Evolutionary conservation across 2,797 vertebrate genomes (phyloP).

Genomic region (Okamejei kenojei): DNA sequence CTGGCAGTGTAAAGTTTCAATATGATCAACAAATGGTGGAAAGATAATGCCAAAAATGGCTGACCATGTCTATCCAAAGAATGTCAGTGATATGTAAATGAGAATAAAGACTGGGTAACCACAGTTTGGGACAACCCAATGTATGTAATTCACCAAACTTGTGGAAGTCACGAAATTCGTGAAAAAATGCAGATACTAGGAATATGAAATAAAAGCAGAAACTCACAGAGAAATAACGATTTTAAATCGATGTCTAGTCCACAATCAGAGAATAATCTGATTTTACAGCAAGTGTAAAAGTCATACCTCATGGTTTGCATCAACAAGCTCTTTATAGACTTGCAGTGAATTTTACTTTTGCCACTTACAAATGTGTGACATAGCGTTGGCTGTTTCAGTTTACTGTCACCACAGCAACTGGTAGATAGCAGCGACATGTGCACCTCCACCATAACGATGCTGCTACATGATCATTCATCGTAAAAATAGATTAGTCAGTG

Average conservation of each 20-base stretch:
- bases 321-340: constrained; percentile 23
- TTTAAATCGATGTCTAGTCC: not conserved
- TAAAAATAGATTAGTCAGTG: constrained; percentile 18
- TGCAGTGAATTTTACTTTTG: not conserved
- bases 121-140: not conserved
- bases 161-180: no score
- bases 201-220: no score
- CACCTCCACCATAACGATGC: not conserved
- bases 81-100: not conserved
- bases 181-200: no score
- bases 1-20: not conserved
- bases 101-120: not conserved
- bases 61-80: not conserved
- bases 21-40: not conserved
- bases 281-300: not conserved
- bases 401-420: not conserved
- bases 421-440: not conserved
- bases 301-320: constrained; percentile 27
- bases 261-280: not conserved
- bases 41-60: not conserved
- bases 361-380: constrained; percentile 13
- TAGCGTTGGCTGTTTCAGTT: not conserved
- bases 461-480: not conserved
- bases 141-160: not conserved
- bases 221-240: not conserved